phyloP scores from a whole-genome alignment of 2,797 vertebrate genomes.

The Carapus acus region DNA sequence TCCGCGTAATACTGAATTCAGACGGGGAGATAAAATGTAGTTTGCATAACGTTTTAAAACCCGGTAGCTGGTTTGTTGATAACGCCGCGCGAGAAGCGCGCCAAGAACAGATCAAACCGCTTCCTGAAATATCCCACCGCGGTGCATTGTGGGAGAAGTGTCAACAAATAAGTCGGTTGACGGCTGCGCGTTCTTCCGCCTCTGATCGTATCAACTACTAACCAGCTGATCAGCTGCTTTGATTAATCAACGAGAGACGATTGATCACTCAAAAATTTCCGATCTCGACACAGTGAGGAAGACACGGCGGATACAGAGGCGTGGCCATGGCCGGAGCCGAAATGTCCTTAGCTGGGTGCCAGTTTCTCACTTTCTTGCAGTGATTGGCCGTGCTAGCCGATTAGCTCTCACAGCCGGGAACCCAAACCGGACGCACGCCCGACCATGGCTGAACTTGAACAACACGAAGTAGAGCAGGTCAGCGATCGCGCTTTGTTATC shows the following conservation, averaged over 20 bases:
- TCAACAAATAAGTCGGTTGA: slow-evolving; percentile 23
- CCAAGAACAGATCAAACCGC: slow-evolving; percentile 30
- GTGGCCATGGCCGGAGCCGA: slow-evolving; percentile 53
- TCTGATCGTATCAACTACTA: neutral
- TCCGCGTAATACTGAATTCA: no score
- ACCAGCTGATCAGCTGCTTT: rapidly evolving
- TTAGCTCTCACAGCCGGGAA: slow-evolving; percentile 47
- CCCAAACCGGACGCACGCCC: slow-evolving; percentile 22
- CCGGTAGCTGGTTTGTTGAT: no score
- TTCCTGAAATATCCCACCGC: slow-evolving; percentile 40
- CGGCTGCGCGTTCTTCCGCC: neutral
- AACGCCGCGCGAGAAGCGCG: slow-evolving; percentile 25
- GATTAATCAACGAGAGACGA: neutral
- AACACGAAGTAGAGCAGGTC: slow-evolving; percentile 69
- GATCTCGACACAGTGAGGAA: neutral
- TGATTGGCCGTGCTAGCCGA: slow-evolving; percentile 51
- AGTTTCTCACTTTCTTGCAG: slow-evolving; percentile 57
- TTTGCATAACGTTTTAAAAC: no score
- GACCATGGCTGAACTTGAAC: slow-evolving; percentile 72
- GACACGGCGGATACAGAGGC: slow-evolving; percentile 38
- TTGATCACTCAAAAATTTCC: neutral
- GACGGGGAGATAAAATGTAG: neutral
- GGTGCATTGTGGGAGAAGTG: slow-evolving; percentile 59
- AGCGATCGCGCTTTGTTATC: neutral
- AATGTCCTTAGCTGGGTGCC: slow-evolving; percentile 40